Percentiles rank a stretch among this genome's conserved stretches.
These are phyloP conservation scores for Dynastes maya DNA, from an alignment of 2,888 invertebrate species.

Conservation along the genomic window DNA sequence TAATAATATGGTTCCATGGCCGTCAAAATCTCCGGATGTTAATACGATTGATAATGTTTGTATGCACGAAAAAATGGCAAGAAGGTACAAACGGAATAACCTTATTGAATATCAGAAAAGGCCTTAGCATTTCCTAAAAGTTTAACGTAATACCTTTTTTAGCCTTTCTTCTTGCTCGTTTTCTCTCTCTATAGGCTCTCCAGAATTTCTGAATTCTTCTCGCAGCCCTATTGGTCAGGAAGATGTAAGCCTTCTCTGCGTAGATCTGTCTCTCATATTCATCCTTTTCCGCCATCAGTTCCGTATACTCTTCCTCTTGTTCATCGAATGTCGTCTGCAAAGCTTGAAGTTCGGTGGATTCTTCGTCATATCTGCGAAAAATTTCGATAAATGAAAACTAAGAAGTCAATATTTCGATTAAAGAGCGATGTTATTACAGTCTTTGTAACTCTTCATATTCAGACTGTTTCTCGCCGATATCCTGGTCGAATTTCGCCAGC, in stretches of 20 bases:
- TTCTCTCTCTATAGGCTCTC: slow-evolving; percentile 57
- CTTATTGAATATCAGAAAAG: too few species aligned
- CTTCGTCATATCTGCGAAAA: slow-evolving; percentile 70
- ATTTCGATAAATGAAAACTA: slow-evolving; percentile 9
- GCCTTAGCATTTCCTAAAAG: too few species aligned
- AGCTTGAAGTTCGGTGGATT: slow-evolving; percentile 69
- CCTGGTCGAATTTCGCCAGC: slow-evolving; percentile 76
- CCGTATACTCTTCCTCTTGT: slow-evolving; percentile 73
- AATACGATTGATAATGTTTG: too few species aligned
- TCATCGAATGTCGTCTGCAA: slow-evolving; percentile 72
- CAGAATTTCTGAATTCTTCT: slow-evolving; percentile 68
- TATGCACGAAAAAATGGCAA: too few species aligned
- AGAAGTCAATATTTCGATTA: background rate
- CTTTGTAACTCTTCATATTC: slow-evolving; percentile 72
- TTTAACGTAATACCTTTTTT: slow-evolving; percentile 53
- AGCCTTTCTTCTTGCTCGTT: slow-evolving; percentile 57
- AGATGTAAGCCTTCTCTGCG: slow-evolving; percentile 69
- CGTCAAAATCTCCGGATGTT: too few species aligned
- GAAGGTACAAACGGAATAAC: too few species aligned
- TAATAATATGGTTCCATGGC: too few species aligned
- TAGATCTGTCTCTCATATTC: slow-evolving; percentile 74
- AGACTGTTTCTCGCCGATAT: slow-evolving; percentile 75
- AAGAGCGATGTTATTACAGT: slow-evolving; percentile 54
- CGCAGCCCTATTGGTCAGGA: slow-evolving; percentile 62
- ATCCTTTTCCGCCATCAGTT: slow-evolving; percentile 75